Evolutionary conservation across 2,113 vertebrate genomes (phyloP).

Genomic region (Hiodon alosoides): DNA sequence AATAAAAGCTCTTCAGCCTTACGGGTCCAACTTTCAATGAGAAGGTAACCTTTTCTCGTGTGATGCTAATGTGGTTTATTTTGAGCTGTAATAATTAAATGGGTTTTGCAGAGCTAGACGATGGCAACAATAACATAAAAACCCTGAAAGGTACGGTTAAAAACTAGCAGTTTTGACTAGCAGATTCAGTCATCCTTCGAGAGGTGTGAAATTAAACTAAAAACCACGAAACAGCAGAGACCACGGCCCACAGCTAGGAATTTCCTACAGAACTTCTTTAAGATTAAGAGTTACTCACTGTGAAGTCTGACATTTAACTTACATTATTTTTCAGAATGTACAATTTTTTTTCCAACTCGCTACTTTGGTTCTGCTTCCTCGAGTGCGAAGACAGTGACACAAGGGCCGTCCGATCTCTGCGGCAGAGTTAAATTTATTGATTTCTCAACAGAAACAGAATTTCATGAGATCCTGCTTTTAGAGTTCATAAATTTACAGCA

Average conservation of each 20-base stretch:
- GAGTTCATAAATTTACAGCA: no score
- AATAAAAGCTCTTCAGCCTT: no score
- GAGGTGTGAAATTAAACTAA: slow-evolving; percentile 61
- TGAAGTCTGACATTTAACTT: slow-evolving; percentile 26
- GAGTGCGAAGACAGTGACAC: background rate
- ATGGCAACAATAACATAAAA: no score
- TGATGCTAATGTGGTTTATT: slow-evolving; percentile 5
- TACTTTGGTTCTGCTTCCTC: background rate
- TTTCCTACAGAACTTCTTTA: slow-evolving; percentile 5
- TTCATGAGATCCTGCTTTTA: no score
- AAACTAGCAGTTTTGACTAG: background rate
- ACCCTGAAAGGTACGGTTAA: background rate
- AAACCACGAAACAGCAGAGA: slow-evolving; percentile 38
- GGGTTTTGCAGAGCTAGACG: no score
- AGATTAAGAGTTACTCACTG: slow-evolving; percentile 5
- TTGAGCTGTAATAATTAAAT: background rate
- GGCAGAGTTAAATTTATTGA: no score
- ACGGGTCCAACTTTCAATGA: no score
- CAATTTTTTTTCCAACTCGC: background rate
- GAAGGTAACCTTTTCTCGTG: background rate
- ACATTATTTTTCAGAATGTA: slow-evolving; percentile 11
- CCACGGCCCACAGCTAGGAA: slow-evolving; percentile 32
- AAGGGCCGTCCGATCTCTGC: background rate
- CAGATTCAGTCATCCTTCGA: slow-evolving; percentile 7
- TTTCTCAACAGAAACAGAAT: no score